Base-by-base conservation (phyloP, 2,888 invertebrate species). In the Loripinus fragilis region DNA sequence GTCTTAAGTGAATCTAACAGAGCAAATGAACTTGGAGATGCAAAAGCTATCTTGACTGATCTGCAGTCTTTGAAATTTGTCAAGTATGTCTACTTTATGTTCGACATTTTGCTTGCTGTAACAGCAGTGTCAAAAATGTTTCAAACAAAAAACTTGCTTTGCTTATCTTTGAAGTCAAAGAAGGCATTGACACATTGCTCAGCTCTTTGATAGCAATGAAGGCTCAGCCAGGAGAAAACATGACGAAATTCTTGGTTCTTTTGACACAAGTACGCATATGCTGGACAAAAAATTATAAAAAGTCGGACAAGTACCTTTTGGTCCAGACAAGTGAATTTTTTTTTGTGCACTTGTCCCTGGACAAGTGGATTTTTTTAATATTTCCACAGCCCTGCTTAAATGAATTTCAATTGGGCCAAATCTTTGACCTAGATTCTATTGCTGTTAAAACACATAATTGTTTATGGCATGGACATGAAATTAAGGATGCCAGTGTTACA, bases 291-390 rank as follows among this genome's bases (percentile, higher is more conserved):
- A 55, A 2, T 42, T 77, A 10, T 64, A 72, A n/a, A 67, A 78
- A 5, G 68, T 42, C 65, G 77, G 74, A n/a, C 72, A 45, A 60
- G 41, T 52, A 25, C 28, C 42, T 1, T 80, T 76, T 64, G 60
- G n/a, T 28, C 23, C 64, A 23, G 81, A 81, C 71, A 74, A 68
- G n/a, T 45, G 80, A 74, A 35, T 35, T 80, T 52, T 45, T 50
- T 12, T 64, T 15, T 17, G n/a, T n/a, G n/a, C n/a, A n/a, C n/a
- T n/a, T n/a, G n/a, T 69, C 71, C 38, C 30, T 76, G 3, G 20
- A 66, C 10, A 66, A 76, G 20, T n/a, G n/a, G n/a, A n/a, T n/a
- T n/a, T n/a, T n/a, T n/a, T n/a, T n/a, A n/a, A n/a, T n/a, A n/a
- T n/a, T n/a, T n/a, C n/a, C n/a, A n/a, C n/a, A n/a, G n/a, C n/a